A percentile compares a stretch with the other conserved stretches of the same genome.
phyloP scores from a whole-genome alignment of 2,888 invertebrate genomes.

The Villa cingulata region DNA sequence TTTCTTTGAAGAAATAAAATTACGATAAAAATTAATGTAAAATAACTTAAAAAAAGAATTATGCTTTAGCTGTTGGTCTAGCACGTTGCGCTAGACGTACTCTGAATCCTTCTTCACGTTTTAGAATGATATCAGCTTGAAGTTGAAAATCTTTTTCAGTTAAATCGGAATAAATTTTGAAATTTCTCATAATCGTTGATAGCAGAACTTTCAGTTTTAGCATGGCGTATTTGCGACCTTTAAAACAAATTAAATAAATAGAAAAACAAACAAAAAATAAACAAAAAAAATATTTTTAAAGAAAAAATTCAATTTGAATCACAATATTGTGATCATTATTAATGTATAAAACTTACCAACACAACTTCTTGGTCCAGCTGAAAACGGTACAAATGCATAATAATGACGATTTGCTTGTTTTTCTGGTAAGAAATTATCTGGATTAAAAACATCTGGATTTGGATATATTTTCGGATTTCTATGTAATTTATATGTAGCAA shows the following conservation, averaged over 20 bases:
- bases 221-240: conserved; percentile 70
- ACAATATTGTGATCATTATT: no score
- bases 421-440: conserved; percentile 75
- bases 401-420: conserved; percentile 63
- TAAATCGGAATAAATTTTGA: conserved; percentile 52
- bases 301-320: neutral
- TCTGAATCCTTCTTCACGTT: conserved; percentile 62
- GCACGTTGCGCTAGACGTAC: conserved; percentile 53
- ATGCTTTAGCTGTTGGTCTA: conserved; percentile 9
- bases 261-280: neutral
- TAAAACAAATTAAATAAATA: conserved; percentile 18
- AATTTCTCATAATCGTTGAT: conserved; percentile 60
- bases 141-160: conserved; percentile 55
- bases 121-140: conserved; percentile 63
- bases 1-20: no score
- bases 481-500: conserved; percentile 55
- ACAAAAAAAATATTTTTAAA: conserved; percentile 4
- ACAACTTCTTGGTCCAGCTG: conserved; percentile 68
- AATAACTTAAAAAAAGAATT: neutral
- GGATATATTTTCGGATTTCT: conserved; percentile 57
- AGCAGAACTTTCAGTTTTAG: conserved; percentile 63
- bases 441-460: conserved; percentile 64
- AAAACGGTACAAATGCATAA: conserved; percentile 70
- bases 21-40: no score
- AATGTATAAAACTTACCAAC: conserved; percentile 46